Percentiles rank a stretch among this genome's conserved stretches.
phyloP scores from a whole-genome alignment of 2,888 invertebrate genomes.

The Apoda limacodes region DNA sequence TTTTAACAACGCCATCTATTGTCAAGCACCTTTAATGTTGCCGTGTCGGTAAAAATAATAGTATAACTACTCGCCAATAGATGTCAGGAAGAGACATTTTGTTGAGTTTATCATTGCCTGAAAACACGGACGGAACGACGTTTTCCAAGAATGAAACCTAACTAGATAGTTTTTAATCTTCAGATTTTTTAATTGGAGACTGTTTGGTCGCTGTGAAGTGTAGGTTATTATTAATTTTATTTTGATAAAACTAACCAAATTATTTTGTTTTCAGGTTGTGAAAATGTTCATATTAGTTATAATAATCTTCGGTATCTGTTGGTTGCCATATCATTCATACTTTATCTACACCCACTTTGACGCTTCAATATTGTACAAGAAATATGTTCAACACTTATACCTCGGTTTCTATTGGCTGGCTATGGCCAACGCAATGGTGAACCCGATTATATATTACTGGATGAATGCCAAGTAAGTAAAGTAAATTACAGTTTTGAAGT shows the following conservation, averaged over 20 bases:
- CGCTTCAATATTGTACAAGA: conserved; percentile 72
- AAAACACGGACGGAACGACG: too few relatives aligned
- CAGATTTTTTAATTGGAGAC: too few relatives aligned
- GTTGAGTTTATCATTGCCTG: too few relatives aligned
- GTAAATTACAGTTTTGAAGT: too few relatives aligned
- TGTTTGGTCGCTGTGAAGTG: too few relatives aligned
- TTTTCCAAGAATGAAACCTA: too few relatives aligned
- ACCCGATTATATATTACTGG: conserved; percentile 93
- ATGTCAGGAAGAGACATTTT: too few relatives aligned
- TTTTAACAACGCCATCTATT: too few relatives aligned
- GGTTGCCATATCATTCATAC: conserved; percentile 90
- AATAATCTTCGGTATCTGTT: conserved; percentile 86
- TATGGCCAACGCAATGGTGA: conserved; percentile 94
- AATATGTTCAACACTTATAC: conserved; percentile 86
- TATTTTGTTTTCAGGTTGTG: conserved; percentile 75
- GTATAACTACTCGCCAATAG: too few relatives aligned
- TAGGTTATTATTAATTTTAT: neutral
- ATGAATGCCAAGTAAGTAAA: conserved; percentile 90
- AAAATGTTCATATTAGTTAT: conserved; percentile 92
- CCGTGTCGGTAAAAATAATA: too few relatives aligned
- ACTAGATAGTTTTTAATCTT: too few relatives aligned
- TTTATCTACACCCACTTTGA: conserved; percentile 86
- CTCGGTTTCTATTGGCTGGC: conserved; percentile 90
- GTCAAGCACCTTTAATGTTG: too few relatives aligned
- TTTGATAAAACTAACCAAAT: neutral